phyloP scores from a whole-genome alignment of 2,113 vertebrate genomes.

The Aegotheles bennettii region DNA sequence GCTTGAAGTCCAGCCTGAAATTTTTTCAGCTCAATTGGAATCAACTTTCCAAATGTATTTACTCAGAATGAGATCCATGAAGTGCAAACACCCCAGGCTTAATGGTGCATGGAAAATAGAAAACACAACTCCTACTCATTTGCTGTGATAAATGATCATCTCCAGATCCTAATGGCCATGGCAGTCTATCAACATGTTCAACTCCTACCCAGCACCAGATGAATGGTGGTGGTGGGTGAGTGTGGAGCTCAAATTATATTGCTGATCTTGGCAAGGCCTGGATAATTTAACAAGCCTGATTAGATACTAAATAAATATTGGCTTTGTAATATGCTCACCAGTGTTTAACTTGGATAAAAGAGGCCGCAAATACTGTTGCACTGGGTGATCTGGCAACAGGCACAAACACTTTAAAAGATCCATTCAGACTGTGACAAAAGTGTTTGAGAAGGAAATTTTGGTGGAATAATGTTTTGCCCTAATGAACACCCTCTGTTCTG shows the following conservation, averaged over 20 bases:
- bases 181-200: neutral
- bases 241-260: neutral
- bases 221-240: neutral
- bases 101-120: neutral
- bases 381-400: neutral
- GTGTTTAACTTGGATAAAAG: neutral
- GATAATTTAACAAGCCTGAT: constrained; percentile 2
- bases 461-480: neutral
- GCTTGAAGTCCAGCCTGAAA: neutral
- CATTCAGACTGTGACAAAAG: neutral
- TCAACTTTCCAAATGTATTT: neutral
- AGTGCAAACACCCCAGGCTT: neutral
- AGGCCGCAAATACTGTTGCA: neutral
- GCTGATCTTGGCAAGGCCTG: constrained; percentile 5
- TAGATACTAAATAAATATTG: constrained; percentile 37
- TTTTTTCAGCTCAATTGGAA: neutral
- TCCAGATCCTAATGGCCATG: neutral
- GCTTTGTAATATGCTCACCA: neutral
- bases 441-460: neutral
- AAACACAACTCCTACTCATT: neutral
- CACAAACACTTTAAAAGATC: neutral
- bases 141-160: neutral
- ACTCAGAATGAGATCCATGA: neutral
- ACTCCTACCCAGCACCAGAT: neutral
- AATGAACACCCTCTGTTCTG: neutral